A percentile compares a stretch with the other conserved stretches of the same genome.
Evolutionary conservation across 2,888 invertebrate genomes (phyloP).

Genomic region (Aquatica leii): DNA sequence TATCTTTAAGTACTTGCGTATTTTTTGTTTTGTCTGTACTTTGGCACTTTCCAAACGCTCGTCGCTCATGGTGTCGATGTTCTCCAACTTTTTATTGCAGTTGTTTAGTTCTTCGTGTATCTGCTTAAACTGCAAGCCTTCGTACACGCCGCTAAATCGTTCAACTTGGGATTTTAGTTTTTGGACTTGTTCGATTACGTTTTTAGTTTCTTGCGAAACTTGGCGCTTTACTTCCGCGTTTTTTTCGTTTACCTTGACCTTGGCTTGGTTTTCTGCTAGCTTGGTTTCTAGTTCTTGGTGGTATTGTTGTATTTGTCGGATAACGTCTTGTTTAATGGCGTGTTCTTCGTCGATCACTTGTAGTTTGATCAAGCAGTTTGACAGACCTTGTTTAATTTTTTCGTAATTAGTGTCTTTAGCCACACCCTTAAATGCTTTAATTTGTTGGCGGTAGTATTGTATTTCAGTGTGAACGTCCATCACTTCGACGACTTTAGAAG

Average conservation of each 20-base stretch:
- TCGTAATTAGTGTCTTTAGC: conserved; percentile 27
- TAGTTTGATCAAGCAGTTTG: conserved; percentile 24
- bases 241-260: conserved; percentile 20
- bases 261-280: conserved; percentile 30
- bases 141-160: conserved; percentile 38
- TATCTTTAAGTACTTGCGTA: conserved; percentile 38
- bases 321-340: conserved; percentile 25
- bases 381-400: conserved; percentile 26
- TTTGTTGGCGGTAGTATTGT: conserved; percentile 30
- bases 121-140: conserved; percentile 37
- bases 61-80: conserved; percentile 27
- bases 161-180: conserved; percentile 41
- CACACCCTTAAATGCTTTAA: conserved; percentile 27
- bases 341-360: conserved; percentile 23
- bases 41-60: conserved; percentile 34
- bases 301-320: conserved; percentile 30
- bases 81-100: conserved; percentile 27
- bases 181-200: conserved; percentile 38
- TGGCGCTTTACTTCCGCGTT: conserved; percentile 18
- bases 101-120: conserved; percentile 33
- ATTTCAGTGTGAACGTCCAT: conserved; percentile 34
- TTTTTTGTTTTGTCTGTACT: conserved; percentile 36
- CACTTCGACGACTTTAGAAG: conserved; percentile 25
- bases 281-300: conserved; percentile 28
- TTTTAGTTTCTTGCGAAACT: conserved; percentile 25